phyloP scores from a whole-genome alignment of 2,113 vertebrate genomes.

The Tragulus kanchil region DNA sequence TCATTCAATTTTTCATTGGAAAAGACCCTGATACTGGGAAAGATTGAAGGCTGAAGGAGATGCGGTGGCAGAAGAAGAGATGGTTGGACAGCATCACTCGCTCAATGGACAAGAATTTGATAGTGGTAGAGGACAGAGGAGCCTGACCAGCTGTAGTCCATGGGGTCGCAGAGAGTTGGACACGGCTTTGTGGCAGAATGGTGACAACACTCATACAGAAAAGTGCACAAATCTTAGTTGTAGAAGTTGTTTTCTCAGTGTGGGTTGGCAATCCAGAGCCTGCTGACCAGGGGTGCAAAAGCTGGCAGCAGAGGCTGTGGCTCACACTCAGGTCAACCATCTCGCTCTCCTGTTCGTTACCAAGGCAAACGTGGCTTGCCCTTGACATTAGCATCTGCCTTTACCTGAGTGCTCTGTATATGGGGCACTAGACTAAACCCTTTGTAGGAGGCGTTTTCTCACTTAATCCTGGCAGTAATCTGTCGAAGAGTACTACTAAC shows the following conservation, averaged over 20 bases:
- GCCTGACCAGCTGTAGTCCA: not conserved
- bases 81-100: not conserved
- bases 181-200: not conserved
- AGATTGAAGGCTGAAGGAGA: not conserved
- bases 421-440: not conserved
- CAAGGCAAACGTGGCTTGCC: not conserved
- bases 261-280: not conserved
- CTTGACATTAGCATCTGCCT: not conserved
- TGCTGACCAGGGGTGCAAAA: not conserved
- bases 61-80: not conserved
- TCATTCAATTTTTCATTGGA: not conserved
- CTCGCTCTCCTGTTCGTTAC: not conserved
- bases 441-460: not conserved
- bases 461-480: not conserved
- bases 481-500: not conserved
- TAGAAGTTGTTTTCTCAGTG: no score
- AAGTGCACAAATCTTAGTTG: not conserved
- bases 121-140: not conserved
- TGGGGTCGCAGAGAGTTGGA: not conserved
- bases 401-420: not conserved
- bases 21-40: not conserved
- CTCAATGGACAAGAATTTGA: not conserved
- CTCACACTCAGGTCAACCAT: not conserved
- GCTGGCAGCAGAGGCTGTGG: not conserved
- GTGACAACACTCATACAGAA: not conserved